phyloP scores from a whole-genome alignment of 2,797 vertebrate species.

The Paedocypris micromegethes region DNA sequence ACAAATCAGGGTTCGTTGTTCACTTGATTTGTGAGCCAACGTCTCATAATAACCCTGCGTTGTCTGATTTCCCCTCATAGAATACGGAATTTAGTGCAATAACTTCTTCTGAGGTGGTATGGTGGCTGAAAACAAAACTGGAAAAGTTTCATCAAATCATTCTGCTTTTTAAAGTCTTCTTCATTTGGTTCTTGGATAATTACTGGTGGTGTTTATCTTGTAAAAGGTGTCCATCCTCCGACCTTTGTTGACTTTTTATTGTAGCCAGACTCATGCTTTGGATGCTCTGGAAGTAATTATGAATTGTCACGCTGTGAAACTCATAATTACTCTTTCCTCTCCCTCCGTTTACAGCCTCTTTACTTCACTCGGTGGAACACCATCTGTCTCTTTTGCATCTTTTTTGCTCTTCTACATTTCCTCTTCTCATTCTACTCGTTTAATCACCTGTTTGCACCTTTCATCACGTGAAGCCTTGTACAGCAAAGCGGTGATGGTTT shows the following conservation, averaged over 20 bases:
- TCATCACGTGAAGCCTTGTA: slow-evolving; percentile 16
- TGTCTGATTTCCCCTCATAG: too few relatives aligned
- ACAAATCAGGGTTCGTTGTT: too few relatives aligned
- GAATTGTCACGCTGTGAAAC: slow-evolving; percentile 47
- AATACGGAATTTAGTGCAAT: too few relatives aligned
- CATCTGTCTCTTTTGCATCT: slow-evolving; percentile 38
- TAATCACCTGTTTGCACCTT: slow-evolving; percentile 34
- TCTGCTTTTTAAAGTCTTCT: too few relatives aligned
- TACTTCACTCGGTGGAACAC: slow-evolving; percentile 41
- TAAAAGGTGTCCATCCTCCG: slow-evolving; percentile 38
- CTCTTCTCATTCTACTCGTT: slow-evolving; percentile 27
- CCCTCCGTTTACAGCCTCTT: slow-evolving; percentile 34
- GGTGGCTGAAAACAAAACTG: too few relatives aligned
- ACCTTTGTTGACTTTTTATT: slow-evolving; percentile 8
- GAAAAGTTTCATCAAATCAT: too few relatives aligned
- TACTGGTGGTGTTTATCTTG: not conserved
- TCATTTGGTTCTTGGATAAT: too few relatives aligned
- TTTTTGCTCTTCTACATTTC: not conserved
- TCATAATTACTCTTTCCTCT: slow-evolving; percentile 47
- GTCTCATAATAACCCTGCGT: too few relatives aligned
- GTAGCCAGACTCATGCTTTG: slow-evolving; percentile 29
- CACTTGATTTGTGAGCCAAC: too few relatives aligned
- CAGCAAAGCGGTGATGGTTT: slow-evolving; percentile 9
- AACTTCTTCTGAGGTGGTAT: too few relatives aligned
- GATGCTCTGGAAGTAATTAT: slow-evolving; percentile 45